Evolutionary conservation across 2,113 vertebrate genomes (phyloP).

Genomic region (Phylloscopus trochiloides): DNA sequence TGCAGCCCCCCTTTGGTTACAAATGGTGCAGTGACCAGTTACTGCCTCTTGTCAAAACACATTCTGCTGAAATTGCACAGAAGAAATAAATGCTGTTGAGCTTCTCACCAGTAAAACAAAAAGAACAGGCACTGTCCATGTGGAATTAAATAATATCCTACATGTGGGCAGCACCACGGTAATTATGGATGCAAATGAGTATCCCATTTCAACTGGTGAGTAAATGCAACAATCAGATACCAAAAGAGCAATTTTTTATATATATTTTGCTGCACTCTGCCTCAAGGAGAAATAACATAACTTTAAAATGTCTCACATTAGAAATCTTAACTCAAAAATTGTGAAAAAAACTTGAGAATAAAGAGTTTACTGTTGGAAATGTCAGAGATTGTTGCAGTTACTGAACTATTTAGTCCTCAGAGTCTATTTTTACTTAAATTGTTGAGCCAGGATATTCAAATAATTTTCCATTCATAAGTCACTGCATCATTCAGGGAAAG

Average conservation of each 20-base stretch:
- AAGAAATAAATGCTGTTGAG: not conserved
- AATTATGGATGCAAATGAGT: not conserved
- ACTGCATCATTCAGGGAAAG: not conserved
- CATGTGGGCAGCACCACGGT: not conserved
- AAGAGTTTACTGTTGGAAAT: not conserved
- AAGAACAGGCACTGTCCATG: not conserved
- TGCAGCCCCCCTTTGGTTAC: not conserved
- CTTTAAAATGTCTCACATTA: not conserved
- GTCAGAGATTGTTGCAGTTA: not conserved
- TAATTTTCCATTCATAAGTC: not conserved
- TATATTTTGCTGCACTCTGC: not conserved
- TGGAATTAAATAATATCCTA: not conserved
- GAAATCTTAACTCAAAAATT: not conserved
- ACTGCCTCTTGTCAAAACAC: not conserved
- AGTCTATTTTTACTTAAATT: not conserved
- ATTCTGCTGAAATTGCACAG: not conserved
- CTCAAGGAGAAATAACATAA: not conserved
- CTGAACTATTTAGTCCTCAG: not conserved
- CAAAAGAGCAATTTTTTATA: not conserved
- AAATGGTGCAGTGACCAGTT: not conserved
- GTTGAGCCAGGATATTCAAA: not conserved
- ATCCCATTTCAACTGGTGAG: not conserved
- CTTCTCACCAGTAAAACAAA: not conserved
- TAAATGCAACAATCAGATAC: not conserved
- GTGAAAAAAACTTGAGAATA: not conserved